Base-by-base conservation (phyloP, 2,113 vertebrate species). In the Turnix velox region DNA sequence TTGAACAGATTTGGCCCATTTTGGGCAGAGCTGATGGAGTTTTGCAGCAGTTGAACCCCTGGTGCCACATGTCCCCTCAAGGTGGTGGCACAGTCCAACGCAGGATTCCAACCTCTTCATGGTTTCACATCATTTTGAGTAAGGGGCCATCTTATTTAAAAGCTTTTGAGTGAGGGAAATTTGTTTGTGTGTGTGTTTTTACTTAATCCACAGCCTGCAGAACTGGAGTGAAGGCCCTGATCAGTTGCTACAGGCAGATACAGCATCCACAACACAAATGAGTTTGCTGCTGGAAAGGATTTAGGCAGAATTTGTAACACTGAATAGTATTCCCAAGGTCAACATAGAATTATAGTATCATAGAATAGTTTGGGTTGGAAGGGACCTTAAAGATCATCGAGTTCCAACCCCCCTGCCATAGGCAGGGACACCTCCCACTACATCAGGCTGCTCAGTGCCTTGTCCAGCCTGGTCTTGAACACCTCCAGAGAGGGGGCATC, bases 231-330 rank as follows among this genome's bases (percentile, higher is more conserved):
- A 76, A 92, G 72, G 88, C 68, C 9, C 91, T 69, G 84, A 87
- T 88, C 76, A 42, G 80, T 55, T 96, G 76, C 54, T 80, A 62
- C 63, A 86, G 77, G 77, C 71, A n/a, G 93, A 93, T 89, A 92
- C 81, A 88, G 86, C 93, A 67, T 94, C 94, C 89, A 87, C 88
- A 84, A 91, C 84, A 88, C 93, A 94, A 96, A 94, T 93, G 79
- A 77, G 57, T 71, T 88, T 88, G 93, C 1, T 0, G 57, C 78
- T 87, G 94, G 91, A 86, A 52, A 25, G 4, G 65, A 91, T 92
- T 76, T 89, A 78, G 69, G 39, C 73, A 90, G 87, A 93, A 95
- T 91, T 91, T 49, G 72, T 84, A 80, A 90, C 62, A 91, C 43
- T 18, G 40, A 82, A 61, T 48, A 25, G 42, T 40, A 24, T 94